Evolutionary conservation across 2,113 vertebrate species (phyloP).

Genomic region (Colossoma macropomum): DNA sequence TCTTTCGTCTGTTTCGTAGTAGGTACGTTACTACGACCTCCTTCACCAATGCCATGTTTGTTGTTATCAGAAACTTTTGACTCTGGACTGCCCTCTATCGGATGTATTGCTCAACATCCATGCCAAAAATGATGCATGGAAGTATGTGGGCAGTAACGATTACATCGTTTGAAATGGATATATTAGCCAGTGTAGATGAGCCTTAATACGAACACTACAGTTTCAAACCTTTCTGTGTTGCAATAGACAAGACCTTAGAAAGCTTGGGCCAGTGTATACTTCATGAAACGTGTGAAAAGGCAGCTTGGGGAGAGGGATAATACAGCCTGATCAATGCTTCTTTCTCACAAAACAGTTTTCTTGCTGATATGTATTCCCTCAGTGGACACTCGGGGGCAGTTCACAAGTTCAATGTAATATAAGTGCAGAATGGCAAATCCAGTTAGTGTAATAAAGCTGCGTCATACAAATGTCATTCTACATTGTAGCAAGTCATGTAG

Average conservation of each 20-base stretch:
- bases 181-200: too few relatives aligned
- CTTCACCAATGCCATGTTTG: too few relatives aligned
- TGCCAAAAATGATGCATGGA: too few relatives aligned
- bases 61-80: too few relatives aligned
- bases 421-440: neutral
- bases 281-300: neutral
- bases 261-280: neutral
- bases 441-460: constrained; percentile 11
- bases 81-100: too few relatives aligned
- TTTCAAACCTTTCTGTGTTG: too few relatives aligned
- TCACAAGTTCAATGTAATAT: constrained; percentile 2
- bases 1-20: too few relatives aligned
- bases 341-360: neutral
- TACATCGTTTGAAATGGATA: too few relatives aligned
- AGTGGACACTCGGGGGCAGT: neutral
- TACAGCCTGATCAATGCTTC: neutral
- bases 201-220: too few relatives aligned
- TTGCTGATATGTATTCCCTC: neutral
- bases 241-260: neutral
- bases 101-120: too few relatives aligned
- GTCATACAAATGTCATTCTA: constrained; percentile 4
- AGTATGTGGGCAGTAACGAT: too few relatives aligned
- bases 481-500: neutral
- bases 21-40: too few relatives aligned
- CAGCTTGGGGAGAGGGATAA: neutral